phyloP scores from a whole-genome alignment of 2,888 invertebrate species.

The Rhagonycha lutea region DNA sequence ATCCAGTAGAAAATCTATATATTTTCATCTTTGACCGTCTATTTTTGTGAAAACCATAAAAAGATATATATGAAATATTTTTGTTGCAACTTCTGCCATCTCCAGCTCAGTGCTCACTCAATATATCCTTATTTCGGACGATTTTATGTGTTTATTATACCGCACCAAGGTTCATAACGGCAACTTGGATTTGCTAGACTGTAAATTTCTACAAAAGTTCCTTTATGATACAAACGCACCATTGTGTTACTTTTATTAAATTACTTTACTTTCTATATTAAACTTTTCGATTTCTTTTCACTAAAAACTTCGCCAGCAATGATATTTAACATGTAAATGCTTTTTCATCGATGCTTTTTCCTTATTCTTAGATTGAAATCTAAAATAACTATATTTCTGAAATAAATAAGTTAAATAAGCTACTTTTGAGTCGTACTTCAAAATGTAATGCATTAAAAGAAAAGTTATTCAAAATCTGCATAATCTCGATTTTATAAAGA shows the following conservation, averaged over 20 bases:
- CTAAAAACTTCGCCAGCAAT: conserved; percentile 8
- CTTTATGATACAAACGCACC: conserved; percentile 39
- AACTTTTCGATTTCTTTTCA: conserved; percentile 26
- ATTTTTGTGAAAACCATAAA: conserved; percentile 50
- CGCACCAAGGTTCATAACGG: conserved; percentile 55
- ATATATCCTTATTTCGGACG: conserved; percentile 58
- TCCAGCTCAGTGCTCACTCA: conserved; percentile 52
- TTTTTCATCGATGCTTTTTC: background rate
- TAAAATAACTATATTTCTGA: conserved; percentile 29
- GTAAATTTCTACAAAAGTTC: conserved; percentile 51
- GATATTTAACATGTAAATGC: background rate
- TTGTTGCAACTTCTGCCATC: conserved; percentile 49
- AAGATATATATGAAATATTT: conserved; percentile 56
- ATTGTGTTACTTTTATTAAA: conserved; percentile 43
- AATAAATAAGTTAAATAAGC: conserved; percentile 26
- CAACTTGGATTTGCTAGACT: conserved; percentile 51
- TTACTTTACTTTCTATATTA: conserved; percentile 35
- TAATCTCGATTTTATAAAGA: conserved; percentile 50
- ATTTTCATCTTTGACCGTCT: conserved; percentile 49
- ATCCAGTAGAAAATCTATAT: conserved; percentile 45
- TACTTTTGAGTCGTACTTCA: conserved; percentile 29
- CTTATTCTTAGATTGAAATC: background rate
- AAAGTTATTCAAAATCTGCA: conserved; percentile 55
- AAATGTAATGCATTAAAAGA: conserved; percentile 54
- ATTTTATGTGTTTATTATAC: conserved; percentile 59